Percentiles rank a stretch among this genome's conserved stretches.
phyloP scores from a whole-genome alignment of 1,140 invertebrate genomes.

The Dreissena polymorpha region DNA sequence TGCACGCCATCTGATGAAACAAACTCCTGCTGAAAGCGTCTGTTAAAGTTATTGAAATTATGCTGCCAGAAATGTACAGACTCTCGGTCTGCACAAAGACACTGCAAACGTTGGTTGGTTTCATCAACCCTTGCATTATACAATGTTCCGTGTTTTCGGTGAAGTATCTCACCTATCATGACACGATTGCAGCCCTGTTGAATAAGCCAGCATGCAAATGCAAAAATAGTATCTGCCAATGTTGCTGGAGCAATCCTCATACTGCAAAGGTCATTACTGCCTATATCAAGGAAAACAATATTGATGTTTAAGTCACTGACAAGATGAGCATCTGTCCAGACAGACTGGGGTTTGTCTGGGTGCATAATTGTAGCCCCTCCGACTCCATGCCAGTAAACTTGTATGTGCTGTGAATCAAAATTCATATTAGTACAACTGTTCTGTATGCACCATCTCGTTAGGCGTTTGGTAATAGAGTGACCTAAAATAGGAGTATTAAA shows the following conservation, averaged over 20 bases:
- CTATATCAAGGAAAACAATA: slow-evolving; percentile 19
- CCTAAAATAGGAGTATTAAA: slow-evolving; percentile 5
- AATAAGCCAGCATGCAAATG: too few relatives aligned
- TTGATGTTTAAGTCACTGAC: neutral
- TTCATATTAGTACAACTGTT: slow-evolving; percentile 3
- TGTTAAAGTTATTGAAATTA: too few relatives aligned
- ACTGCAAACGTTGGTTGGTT: too few relatives aligned
- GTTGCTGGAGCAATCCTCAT: neutral
- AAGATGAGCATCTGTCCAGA: slow-evolving; percentile 8
- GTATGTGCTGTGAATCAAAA: slow-evolving; percentile 3
- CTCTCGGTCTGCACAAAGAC: too few relatives aligned
- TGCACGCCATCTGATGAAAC: too few relatives aligned
- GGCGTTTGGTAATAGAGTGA: slow-evolving; percentile 14
- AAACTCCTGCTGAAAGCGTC: too few relatives aligned
- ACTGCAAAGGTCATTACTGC: slow-evolving; percentile 10
- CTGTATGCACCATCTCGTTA: slow-evolving; percentile 18
- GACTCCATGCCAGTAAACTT: slow-evolving; percentile 25
- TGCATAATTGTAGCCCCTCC: neutral
- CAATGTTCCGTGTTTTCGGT: too few relatives aligned
- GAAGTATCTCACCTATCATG: too few relatives aligned
- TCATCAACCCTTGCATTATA: too few relatives aligned
- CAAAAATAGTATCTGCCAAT: too few relatives aligned
- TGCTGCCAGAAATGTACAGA: too few relatives aligned
- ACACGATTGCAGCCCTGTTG: too few relatives aligned
- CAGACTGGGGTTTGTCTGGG: neutral